Evolutionary conservation across 2,888 invertebrate species (phyloP), one percentile per base, ranked within the genome.

Genomic region (Lithophane semibrunnea): DNA sequence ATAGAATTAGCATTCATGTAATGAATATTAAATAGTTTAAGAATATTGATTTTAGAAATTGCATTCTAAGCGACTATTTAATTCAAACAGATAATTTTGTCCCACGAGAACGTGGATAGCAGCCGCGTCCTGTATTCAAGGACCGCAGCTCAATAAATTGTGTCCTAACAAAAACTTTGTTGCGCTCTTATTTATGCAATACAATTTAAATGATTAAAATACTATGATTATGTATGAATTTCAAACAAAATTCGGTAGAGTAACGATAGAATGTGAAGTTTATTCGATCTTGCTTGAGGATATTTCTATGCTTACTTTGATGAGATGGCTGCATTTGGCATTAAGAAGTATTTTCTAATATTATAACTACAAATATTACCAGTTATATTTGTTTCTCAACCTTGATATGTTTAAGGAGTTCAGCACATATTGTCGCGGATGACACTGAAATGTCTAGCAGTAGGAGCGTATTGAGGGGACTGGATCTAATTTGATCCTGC

Each of bases 21-120:
- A 49, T 68, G 63, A 80, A 80, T 80, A 77, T 61, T 77, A 83
- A 80, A 65, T 49, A 76, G 9, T 66, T 56, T 56, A 56, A 42
- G 73, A 79, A 73, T 79, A 79, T 80, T 66, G 29, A 71, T 72
- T 80, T 69, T 75, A 60, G 81, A 80, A 83, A 77, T 69, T 82
- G 77, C 65, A 83, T 77, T 47, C 29, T 65, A 66, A 80, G 49
- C 52, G 60, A 21, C 44, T 61, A 37, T 42, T 80, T 56, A 61
- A 8, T 29, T 80, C 21, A 10, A 54, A 49, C 42, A 37, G 37
- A 60, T 56, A 1, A 3, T 12, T 49, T 47, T 66, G 77, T 66
- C 77, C 77, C 65, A 77, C 77, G 65, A 66, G 65, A 66, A 42
- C n/a, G 42, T 10, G n/a, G 49, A n/a, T 12, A n/a, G 8, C 8